Evolutionary conservation across 2,113 vertebrate genomes (phyloP), one percentile per base, ranked within the genome.

Genomic region (Calidris pugnax): DNA sequence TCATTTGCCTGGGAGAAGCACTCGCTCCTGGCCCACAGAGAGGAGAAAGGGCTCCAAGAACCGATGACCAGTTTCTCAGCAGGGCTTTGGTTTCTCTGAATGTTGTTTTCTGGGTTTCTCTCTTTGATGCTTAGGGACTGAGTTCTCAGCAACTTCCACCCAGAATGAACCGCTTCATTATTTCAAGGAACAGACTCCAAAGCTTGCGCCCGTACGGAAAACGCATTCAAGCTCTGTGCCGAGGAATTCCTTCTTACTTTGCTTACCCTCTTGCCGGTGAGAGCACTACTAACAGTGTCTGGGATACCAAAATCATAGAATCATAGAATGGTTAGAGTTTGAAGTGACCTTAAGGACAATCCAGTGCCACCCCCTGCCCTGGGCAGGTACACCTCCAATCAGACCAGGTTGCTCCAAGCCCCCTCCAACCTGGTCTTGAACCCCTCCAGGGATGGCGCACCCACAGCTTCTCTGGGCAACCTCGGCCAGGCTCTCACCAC

Each of bases 191-290:
- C 16, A 71, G n/a, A 47, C 86, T 98, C 9, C 53, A 56, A 15
- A 96, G 90, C 47, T 15, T 98, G 85, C 45, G 9, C 11, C 51
- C 78, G 0, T 98, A 53, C 1, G 98, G 98, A 35, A 60, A 81
- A 41, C 26, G 28, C 48, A 95, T 98, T 17, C 63, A 94, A 63
- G 60, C 32, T 53, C 87, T 98, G 84, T 98, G 98, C 92, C 88
- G 16, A 32, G 97, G 98, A 11, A 26, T 98, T 77, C 97, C 97
- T 39, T 95, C 97, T 39, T 98, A 96, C 39, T 20, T 87, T 4
- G 98, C 98, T 45, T 94, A 96, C 28, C 97, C 98, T 69, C 48
- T 75, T 28, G 64, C 81, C 55, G 95, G 98, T 98, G 77, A 96
- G 98, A 73, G 35, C 21, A 37, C 10, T 9, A 2, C 8, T 16